Percentiles rank a stretch among this genome's conserved stretches.
These are phyloP conservation scores for Phataginus tricuspis DNA, from an alignment of 2,797 vertebrate genomes.

Conservation along the genomic window DNA sequence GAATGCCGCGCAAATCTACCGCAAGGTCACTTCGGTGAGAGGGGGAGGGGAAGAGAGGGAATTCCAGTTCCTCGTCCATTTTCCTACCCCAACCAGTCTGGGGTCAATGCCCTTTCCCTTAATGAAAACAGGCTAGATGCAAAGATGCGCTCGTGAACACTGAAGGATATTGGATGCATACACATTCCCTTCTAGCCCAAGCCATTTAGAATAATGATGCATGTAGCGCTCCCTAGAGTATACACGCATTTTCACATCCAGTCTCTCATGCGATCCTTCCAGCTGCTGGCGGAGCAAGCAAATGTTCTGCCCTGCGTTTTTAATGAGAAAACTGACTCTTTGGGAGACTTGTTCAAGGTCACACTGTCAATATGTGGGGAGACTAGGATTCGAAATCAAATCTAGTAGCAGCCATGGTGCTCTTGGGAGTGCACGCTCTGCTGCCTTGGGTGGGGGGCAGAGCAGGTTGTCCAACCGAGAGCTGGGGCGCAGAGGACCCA, in stretches of 20 bases:
- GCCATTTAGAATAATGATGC: not conserved
- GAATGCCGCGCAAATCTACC: slow-evolving; percentile 98
- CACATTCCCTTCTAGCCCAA: not conserved
- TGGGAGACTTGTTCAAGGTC: slow-evolving; percentile 17
- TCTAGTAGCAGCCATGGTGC: not conserved
- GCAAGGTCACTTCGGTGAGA: slow-evolving; percentile 99
- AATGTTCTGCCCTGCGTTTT: not conserved
- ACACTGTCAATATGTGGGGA: not conserved
- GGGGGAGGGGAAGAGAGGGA: not conserved
- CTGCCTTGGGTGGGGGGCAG: not conserved
- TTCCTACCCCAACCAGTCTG: not conserved
- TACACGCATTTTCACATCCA: not conserved
- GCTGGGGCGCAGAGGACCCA: accelerated
- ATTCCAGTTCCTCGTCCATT: not conserved
- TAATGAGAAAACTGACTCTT: not conserved
- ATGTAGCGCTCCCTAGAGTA: not conserved
- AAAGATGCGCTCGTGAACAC: not conserved
- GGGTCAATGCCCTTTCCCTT: not conserved
- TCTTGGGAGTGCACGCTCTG: not conserved
- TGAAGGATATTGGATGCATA: not conserved
- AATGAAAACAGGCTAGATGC: not conserved
- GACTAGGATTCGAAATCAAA: slow-evolving; percentile 20
- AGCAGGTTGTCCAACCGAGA: not conserved
- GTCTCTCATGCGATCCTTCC: not conserved
- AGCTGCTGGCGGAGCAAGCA: not conserved